Evolutionary conservation across 2,797 vertebrate species (phyloP), one percentile per base, ranked within the genome.

Genomic region (Crocodylus rhombifer): DNA sequence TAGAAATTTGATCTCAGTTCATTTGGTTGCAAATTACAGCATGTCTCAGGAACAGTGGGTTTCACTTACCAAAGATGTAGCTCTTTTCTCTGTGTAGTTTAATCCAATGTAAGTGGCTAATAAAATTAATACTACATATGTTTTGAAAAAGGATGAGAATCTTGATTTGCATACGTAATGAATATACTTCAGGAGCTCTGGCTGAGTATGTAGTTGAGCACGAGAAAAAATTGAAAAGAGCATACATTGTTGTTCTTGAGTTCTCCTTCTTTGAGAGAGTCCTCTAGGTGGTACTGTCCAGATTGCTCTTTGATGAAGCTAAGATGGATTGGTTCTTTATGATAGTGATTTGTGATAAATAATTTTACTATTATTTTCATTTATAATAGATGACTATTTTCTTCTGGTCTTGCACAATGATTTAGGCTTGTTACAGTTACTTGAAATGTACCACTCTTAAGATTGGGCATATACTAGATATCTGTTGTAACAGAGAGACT

Each of bases 1-100:
- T 13, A 0, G 1, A 69, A 80, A 69, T 60, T 60, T 42, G 21
- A 69, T 11, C 42, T 63, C 65, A 60, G 15, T 60, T 77, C 33
- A 13, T 88, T 86, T 88, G 56, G 74, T 91, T 90, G 83, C 33
- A 63, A 76, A 28, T 91, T 69, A 28, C 69, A 69, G n/a, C 26
- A 14, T 16, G 36, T 88, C 25, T 86, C 64, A 67, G 33, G 42
- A 94, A 90, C 23, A 62, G 5, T 67, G 51, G 77, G 14, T 83
- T 62, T 83, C 85, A 58, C 25, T 55, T 30, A 17, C 28, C 14
- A 25, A 17, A 74, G 56, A 28, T 42, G 5, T 16, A 6, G 4
- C 30, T 86, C 26, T 74, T 86, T 63, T 75, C 25, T 84, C 89
- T 64, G 76, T 9, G n/a, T n/a, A 58, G 8, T n/a, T 82, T 81